Base-by-base conservation (phyloP, 2,888 invertebrate genomes). In the Caenorhabditis macrosperma region DNA sequence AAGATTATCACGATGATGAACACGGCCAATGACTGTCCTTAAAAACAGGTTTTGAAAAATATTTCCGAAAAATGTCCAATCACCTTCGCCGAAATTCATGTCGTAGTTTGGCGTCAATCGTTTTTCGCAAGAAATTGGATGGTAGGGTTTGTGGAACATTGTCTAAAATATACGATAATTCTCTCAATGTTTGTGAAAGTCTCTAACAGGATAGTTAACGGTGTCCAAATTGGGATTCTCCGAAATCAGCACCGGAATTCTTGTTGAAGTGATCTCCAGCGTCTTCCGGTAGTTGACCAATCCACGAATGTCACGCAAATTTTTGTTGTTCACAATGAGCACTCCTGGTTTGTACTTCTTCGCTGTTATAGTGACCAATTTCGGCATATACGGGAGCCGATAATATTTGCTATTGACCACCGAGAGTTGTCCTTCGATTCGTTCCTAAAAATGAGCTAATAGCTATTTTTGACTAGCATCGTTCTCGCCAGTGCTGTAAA, bases 141-240 rank as follows among this genome's bases (percentile, higher is more conserved):
- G 41, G 1, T 30, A 50, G 26, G 64, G 74, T n/a, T 28, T 50
- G 44, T 74, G 64, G 52, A 64, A 64, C 33, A 50, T 9, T 22
- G 22, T 59, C 57, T 57, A 41, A 30, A n/a, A 54, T n/a, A 41
- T 4, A 4, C 20, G 5, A 10, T 3, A 46, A 22, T 46, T 3
- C 15, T 26, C 15, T 2, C 9, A 48, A n/a, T n/a, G n/a, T n/a
- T n/a, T n/a, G n/a, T 48, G 26, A 26, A 9, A 15, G 12, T 38
- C 15, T 9, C 5, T 38, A 2, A 44, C 44, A 15, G 72, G 72
- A 20, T 57, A 38, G 41, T 64, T 72, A 22, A 72, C 46, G 4
- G 72, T 72, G 20, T 74, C 74, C 50, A 74, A 44, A 24, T 50
- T 17, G 0, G 22, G 41, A 38, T 74, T 74, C 41, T 64, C 74